A percentile compares a stretch with the other conserved stretches of the same genome.
Evolutionary conservation across 1,140 invertebrate species (phyloP).

Genomic region (Lutraria rhynchaena): DNA sequence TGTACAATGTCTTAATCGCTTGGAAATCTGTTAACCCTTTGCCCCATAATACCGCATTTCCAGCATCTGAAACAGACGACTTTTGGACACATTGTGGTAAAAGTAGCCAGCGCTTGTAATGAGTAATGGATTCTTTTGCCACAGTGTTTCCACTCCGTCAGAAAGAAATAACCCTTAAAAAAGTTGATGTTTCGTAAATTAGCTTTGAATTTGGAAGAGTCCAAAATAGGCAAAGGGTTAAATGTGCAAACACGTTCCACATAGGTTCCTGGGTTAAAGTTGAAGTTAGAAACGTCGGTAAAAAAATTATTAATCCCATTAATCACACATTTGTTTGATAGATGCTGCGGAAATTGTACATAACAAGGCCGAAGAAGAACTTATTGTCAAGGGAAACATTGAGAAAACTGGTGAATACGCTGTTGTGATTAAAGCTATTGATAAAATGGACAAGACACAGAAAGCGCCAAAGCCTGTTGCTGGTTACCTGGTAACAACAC

Average conservation of each 20-base stretch:
- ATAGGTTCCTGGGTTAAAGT: not conserved
- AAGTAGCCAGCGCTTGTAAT: too few relatives aligned
- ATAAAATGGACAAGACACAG: not conserved
- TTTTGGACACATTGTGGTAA: too few relatives aligned
- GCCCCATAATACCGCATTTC: too few relatives aligned
- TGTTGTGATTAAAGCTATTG: not conserved
- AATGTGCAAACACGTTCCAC: not conserved
- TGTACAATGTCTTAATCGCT: too few relatives aligned
- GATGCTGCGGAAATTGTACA: slow-evolving; percentile 6
- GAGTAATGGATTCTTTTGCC: too few relatives aligned
- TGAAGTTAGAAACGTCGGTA: not conserved
- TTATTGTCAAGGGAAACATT: slow-evolving; percentile 6
- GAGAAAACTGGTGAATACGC: slow-evolving; percentile 18
- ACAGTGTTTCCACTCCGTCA: too few relatives aligned
- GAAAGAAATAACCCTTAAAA: not conserved
- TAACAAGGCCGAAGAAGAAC: not conserved
- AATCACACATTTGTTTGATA: not conserved
- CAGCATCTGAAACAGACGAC: too few relatives aligned
- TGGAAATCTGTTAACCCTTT: too few relatives aligned
- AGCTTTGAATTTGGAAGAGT: too few relatives aligned
- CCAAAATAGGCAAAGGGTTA: not conserved
- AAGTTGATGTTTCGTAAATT: not conserved
- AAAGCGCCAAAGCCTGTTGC: slow-evolving; percentile 11
- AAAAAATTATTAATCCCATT: not conserved
- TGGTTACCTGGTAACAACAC: slow-evolving; percentile 18